Conservation (phyloP, 2,113 vertebrate genomes). For the Crotalus tigris region DNA sequence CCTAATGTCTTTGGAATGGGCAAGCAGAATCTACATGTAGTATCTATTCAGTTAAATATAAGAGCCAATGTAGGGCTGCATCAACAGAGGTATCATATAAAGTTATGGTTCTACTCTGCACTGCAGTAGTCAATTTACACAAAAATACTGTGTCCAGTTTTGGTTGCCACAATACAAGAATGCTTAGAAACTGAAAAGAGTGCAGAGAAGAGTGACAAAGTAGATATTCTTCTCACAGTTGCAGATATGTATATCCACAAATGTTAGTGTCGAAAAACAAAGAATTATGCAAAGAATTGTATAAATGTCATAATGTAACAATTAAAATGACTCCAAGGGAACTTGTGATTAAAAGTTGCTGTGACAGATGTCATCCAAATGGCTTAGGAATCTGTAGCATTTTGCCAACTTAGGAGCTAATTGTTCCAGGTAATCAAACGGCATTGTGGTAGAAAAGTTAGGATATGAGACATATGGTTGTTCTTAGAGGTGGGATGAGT, state of each 20-base stretch:
- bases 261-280: background rate
- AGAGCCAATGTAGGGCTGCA: background rate
- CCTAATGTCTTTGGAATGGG: background rate
- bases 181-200: background rate
- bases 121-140: background rate
- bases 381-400: background rate
- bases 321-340: background rate
- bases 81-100: background rate
- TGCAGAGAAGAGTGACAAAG: background rate
- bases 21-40: background rate
- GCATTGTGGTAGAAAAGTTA: background rate
- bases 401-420: background rate
- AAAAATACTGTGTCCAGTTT: background rate
- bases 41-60: background rate
- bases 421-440: slow-evolving; percentile 18
- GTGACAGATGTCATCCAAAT: slow-evolving; percentile 5
- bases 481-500: background rate
- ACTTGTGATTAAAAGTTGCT: background rate
- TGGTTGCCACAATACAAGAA: background rate
- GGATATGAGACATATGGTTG: background rate
- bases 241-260: background rate
- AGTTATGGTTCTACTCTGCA: background rate
- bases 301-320: background rate
- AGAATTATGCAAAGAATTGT: background rate
- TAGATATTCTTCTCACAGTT: background rate